Conservation (phyloP, 2,797 vertebrate genomes). For the Gadopsis bispinosus region DNA sequence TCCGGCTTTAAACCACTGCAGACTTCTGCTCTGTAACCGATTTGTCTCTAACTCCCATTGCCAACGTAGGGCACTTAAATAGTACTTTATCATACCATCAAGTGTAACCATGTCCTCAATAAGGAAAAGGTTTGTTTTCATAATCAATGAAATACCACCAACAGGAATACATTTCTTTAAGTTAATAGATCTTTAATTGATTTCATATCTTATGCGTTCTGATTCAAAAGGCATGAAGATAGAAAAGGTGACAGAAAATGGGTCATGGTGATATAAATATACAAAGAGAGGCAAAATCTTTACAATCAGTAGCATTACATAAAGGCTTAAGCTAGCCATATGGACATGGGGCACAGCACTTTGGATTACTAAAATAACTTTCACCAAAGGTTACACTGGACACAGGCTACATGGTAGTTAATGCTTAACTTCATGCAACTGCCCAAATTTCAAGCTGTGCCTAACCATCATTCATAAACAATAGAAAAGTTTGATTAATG, state of each 20-base stretch:
- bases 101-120: background rate
- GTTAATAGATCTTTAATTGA: slow-evolving; percentile 76
- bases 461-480: slow-evolving; percentile 46
- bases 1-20: background rate
- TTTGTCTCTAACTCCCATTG: background rate
- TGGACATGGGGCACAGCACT: slow-evolving; percentile 63
- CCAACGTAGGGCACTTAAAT: background rate
- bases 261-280: slow-evolving; percentile 74
- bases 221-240: slow-evolving; percentile 80
- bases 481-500: slow-evolving; percentile 51
- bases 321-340: slow-evolving; percentile 56
- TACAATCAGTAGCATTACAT: slow-evolving; percentile 76
- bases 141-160: background rate
- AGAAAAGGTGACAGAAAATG: slow-evolving; percentile 79
- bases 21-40: background rate
- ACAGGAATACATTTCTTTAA: slow-evolving; percentile 16
- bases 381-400: slow-evolving; percentile 61
- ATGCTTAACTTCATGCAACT: slow-evolving; percentile 63
- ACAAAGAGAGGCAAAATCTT: slow-evolving; percentile 79
- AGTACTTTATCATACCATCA: background rate
- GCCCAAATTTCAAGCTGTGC: slow-evolving; percentile 50
- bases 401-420: slow-evolving; percentile 58
- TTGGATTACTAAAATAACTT: slow-evolving; percentile 58
- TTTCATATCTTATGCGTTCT: slow-evolving; percentile 72
- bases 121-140: background rate